Base-by-base conservation (phyloP, 2,797 vertebrate species). In the Thamnophis elegans region DNA sequence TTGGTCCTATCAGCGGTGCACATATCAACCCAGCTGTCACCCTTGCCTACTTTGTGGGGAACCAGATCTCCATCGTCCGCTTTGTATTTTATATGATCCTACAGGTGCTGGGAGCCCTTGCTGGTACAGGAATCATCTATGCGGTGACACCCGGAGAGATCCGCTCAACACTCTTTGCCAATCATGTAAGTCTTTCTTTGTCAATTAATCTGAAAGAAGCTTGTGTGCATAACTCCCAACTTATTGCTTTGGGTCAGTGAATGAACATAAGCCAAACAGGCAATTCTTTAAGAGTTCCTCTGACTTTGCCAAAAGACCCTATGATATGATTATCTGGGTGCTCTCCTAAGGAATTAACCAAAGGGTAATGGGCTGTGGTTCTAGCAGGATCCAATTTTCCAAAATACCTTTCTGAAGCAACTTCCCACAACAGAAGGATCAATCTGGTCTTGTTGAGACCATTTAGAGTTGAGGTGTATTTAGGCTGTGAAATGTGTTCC, bases 21-120 rank as follows among this genome's bases (percentile, higher is more conserved):
- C 87, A 92, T 53, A 1, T 92, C 56, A 92, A 92, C 87, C 87
- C 87, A 89, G 91, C 68, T 10, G 91, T 92, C 28, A 89, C 28
- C 28, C 32, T 92, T 6, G 91, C 91, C 42, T 89, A 36, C 87
- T 92, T 92, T 88, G 68, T 89, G 10, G 91, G 87, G 42, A 92
- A 92, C 68, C 55, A 92, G 59, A 92, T 92, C 42, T 92, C 91
- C 16, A 26, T 85, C 22, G 25, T 89, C 56, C 87, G 87, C 56
- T 26, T 89, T 47, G 28, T 85, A n/a, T 32, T 88, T 73, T 92
- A 92, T 53, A 56, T 60, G 16, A 25, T 88, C 18, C 32, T 92
- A 53, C 91, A 92, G 55, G 22, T 92, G 12, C 1, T 92, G 32
- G 91, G 91, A 89, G 87, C 87, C 9, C 16, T 60, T 42, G 51